Percentiles rank a stretch among this genome's conserved stretches.
These are phyloP conservation scores for Pristionchus entomophagus DNA, from an alignment of 2,888 invertebrate genomes.

Conservation along the genomic window DNA sequence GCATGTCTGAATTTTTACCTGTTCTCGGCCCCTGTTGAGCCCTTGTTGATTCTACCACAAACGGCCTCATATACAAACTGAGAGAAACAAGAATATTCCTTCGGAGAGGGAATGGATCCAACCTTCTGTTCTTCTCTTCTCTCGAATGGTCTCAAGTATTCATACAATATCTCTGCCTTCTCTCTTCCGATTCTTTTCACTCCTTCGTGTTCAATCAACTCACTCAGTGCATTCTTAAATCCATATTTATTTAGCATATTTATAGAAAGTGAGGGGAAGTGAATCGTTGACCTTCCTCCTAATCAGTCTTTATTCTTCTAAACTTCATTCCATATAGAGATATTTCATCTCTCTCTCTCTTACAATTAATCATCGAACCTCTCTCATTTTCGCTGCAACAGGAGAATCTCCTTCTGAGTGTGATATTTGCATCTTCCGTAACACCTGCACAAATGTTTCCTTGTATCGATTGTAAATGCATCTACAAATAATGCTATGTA, in stretches of 20 bases:
- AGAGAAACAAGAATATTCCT: too few species aligned
- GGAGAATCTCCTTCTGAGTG: neutral
- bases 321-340: too few species aligned
- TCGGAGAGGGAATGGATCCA: neutral
- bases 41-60: too few species aligned
- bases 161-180: conserved; percentile 64
- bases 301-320: neutral
- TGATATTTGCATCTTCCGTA: conserved; percentile 30
- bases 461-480: too few species aligned
- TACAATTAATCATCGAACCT: neutral
- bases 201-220: conserved; percentile 51
- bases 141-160: conserved; percentile 72
- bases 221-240: conserved; percentile 2
- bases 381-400: conserved; percentile 29
- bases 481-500: too few species aligned
- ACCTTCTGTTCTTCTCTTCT: conserved; percentile 66
- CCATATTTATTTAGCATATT: neutral
- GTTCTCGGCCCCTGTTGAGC: too few species aligned
- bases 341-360: neutral
- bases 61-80: too few species aligned
- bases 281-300: neutral
- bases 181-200: conserved; percentile 62
- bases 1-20: too few species aligned
- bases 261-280: neutral
- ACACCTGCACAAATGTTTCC: neutral